Percentiles rank a stretch among this genome's conserved stretches.
These are phyloP conservation scores for Euplagia quadripunctaria DNA, from an alignment of 2,888 invertebrate species.

Conservation along the genomic window DNA sequence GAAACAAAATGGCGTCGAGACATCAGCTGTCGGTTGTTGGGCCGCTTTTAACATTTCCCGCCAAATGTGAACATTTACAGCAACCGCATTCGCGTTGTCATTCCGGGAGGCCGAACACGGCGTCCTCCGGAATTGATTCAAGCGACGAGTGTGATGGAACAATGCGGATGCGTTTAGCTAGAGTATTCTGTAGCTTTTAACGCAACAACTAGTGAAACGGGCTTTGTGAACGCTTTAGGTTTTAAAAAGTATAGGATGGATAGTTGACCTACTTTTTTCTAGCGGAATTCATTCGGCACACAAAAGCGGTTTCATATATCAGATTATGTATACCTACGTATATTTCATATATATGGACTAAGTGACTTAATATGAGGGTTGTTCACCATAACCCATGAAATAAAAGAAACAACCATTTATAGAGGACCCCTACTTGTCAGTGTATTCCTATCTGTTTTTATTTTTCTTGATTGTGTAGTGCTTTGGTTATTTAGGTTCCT, in stretches of 20 bases:
- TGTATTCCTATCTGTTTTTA: too few relatives aligned
- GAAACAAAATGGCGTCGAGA: conserved; percentile 61
- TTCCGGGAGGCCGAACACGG: conserved; percentile 43
- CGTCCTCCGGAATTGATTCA: conserved; percentile 69
- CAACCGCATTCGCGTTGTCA: conserved; percentile 62
- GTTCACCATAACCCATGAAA: not conserved
- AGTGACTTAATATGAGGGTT: not conserved
- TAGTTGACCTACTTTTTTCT: conserved; percentile 42
- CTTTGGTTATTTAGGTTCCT: too few relatives aligned
- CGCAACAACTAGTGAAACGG: conserved; percentile 49
- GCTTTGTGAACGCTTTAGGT: conserved; percentile 44
- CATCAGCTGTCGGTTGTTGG: conserved; percentile 52
- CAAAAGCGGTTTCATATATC: conserved; percentile 34
- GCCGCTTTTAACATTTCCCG: conserved; percentile 67
- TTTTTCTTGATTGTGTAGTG: too few relatives aligned
- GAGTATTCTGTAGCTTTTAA: conserved; percentile 55
- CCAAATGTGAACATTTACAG: conserved; percentile 61
- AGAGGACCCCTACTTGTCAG: too few relatives aligned
- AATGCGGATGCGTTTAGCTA: conserved; percentile 72
- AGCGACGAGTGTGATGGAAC: conserved; percentile 71
- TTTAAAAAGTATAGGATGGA: conserved; percentile 40
- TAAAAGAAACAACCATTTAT: not conserved
- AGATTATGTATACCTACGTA: not conserved
- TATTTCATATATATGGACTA: not conserved
- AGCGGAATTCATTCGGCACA: conserved; percentile 32